A percentile compares a stretch with the other conserved stretches of the same genome.
Conservation (phyloP, 2,888 invertebrate species). For the Phaedon cochleariae region DNA sequence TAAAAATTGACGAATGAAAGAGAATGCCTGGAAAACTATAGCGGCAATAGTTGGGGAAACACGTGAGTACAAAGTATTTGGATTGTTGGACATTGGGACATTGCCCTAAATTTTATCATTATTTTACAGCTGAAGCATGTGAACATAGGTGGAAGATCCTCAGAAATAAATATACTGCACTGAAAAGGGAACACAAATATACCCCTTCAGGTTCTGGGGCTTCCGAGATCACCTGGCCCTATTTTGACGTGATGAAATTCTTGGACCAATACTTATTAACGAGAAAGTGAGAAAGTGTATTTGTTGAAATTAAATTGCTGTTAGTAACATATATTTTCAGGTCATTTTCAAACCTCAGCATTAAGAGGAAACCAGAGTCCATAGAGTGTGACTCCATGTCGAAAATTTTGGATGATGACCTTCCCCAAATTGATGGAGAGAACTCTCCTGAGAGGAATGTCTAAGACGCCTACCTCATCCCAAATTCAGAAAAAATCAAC, state of each 20-base stretch:
- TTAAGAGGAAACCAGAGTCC: neutral
- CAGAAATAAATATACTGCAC: neutral
- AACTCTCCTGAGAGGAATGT: neutral
- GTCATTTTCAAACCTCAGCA: neutral
- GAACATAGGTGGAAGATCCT: slow-evolving; percentile 6
- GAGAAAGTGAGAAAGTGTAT: neutral
- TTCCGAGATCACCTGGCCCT: neutral
- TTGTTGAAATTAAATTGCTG: neutral
- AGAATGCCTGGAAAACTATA: slow-evolving; percentile 6
- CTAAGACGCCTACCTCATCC: no score
- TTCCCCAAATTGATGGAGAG: neutral
- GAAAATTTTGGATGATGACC: neutral
- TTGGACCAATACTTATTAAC: neutral
- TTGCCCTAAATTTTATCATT: neutral
- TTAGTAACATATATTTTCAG: slow-evolving; percentile 1
- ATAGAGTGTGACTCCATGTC: slow-evolving; percentile 2
- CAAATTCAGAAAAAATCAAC: neutral
- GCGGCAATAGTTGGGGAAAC: neutral
- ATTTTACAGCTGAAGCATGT: slow-evolving; percentile 7
- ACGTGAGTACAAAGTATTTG: slow-evolving; percentile 1
- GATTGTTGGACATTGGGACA: neutral
- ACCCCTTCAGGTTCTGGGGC: slow-evolving; percentile 4
- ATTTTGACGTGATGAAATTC: neutral
- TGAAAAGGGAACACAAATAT: neutral
- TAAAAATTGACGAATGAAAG: neutral